Base-by-base conservation (phyloP, 1,140 invertebrate genomes). In the Meloidogyne exigua region DNA sequence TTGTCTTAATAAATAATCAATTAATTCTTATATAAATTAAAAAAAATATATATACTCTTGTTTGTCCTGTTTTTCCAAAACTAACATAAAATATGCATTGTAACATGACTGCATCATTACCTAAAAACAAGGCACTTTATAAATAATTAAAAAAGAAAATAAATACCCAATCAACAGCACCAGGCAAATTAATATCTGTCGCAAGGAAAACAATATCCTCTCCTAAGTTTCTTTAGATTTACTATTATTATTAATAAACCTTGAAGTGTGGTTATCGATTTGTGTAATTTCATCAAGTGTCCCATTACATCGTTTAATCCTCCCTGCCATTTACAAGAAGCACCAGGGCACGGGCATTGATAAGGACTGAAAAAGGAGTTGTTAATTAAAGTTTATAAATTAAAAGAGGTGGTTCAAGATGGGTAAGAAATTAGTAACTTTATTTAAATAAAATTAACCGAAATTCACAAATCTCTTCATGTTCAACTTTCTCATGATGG, bases 181-280 rank as follows among this genome's bases (percentile, higher is more conserved):
- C 97, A 68, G 96, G 95, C 79, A 99, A 90, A 90, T 98, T 99
- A 70, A 99, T 99, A 89, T 99, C 97, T 62, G 97, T 99, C 1
- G 96, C 97, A 80, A 99, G 90, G 88, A 99, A 99, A 62, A 99
- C 96, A 85, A 99, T 99, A 88, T 99, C 97, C 89, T 99, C 96
- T 68, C 91, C 91, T 91, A 83, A 68, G 81, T 72, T 18, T 32
- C 9, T 7, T 39, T 39, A 15, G 0, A 11, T n/a, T 39, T 21
- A 64, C n/a, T n/a, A n/a, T n/a, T n/a, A 26, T 11, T 18, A 77
- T n/a, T 15, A 13, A 32, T 72, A 72, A 81, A 91, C 91, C 91
- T 89, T 92, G 90, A 80, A 99, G 90, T 63, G 96, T 99, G 4
- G 97, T 99, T 80, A 99, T 99, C 83, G 95, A 97, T 90, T 99